Evolutionary conservation across 37 sponge, comb jelly and placozoan genomes (phyloP).

Genomic region (Lycopodina hypogea): DNA sequence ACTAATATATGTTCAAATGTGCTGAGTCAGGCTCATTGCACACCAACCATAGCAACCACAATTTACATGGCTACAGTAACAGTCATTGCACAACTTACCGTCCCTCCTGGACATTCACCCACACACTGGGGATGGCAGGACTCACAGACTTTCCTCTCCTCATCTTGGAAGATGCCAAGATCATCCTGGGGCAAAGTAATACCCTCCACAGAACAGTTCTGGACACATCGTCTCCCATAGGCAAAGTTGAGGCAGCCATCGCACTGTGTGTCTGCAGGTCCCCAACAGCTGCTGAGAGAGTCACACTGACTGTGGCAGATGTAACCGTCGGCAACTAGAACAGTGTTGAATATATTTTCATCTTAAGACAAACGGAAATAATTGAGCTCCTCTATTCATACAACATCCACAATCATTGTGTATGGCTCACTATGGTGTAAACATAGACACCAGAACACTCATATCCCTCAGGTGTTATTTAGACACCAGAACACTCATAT

Average conservation of each 20-base stretch:
- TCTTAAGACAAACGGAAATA: too few relatives aligned
- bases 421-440: too few relatives aligned
- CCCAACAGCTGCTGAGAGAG: slow-evolving; percentile 57
- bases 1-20: too few relatives aligned
- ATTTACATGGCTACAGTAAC: too few relatives aligned
- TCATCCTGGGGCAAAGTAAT: neutral
- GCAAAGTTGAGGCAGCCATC: slow-evolving; percentile 56
- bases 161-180: slow-evolving; percentile 33
- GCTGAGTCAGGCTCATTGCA: too few relatives aligned
- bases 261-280: slow-evolving; percentile 55
- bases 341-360: neutral
- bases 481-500: too few relatives aligned
- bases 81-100: slow-evolving; percentile 10
- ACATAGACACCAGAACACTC: too few relatives aligned
- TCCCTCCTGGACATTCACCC: slow-evolving; percentile 22
- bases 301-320: slow-evolving; percentile 65
- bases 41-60: too few relatives aligned
- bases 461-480: too few relatives aligned
- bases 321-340: slow-evolving; percentile 20
- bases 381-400: too few relatives aligned
- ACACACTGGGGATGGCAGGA: slow-evolving; percentile 47
- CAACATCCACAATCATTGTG: too few relatives aligned
- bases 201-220: slow-evolving; percentile 32
- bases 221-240: slow-evolving; percentile 51
- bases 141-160: slow-evolving; percentile 24